Base-by-base conservation (phyloP, 2,797 vertebrate species). In the Sarcoramphus papa region DNA sequence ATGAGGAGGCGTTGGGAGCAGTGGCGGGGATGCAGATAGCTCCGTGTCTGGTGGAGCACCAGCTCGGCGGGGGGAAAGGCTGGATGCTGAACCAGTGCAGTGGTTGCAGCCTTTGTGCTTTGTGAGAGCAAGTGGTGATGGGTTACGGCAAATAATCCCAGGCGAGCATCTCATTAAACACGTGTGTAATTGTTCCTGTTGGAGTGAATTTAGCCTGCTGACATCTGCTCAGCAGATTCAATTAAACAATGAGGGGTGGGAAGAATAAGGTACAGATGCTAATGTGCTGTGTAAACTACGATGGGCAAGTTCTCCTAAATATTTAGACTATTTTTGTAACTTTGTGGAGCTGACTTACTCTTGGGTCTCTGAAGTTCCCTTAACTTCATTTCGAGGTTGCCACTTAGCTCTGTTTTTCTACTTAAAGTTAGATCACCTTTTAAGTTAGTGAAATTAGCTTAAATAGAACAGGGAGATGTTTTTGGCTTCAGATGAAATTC, bases 201-300 rank as follows among this genome's bases (percentile, higher is more conserved):
- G 89, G 62, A 83, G 86, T 48, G 72, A 93, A 72, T 40, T 59
- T 6, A 57, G 93, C 89, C 94, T 93, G 81, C 87, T 86, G 92
- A 95, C 95, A 92, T 97, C 94, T 97, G 96, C 94, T 94, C 65
- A 33, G n/a, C 94, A 95, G 93, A 60, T 51, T 85, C 93, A 76
- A 17, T 94, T 93, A 59, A 95, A 83, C 84, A 18, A 16, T 10
- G 25, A 67, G 56, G 85, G 67, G 22, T 77, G 87, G 75, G 74
- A 63, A 28, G 67, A 72, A 65, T 50, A 9, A 73, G 63, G 47
- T 35, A 7, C 51, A 84, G 63, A 63, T 76, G 53, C 57, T 83
- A 33, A 88, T 41, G 63, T 0, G 7, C 73, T 62, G 75, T 22
- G 53, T 48, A 23, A 54, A 59, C 43, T 14, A 8, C 14, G 2